Evolutionary conservation across 1,140 invertebrate species (phyloP).

Genomic region (honey bee (Apis mellifera)): Amel_HAv3.1 CM009934.2:8516501-8517000

Average conservation of each 20-base stretch:
- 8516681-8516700: slow-evolving; percentile 59
- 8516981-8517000: slow-evolving; percentile 35
- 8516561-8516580: slow-evolving; percentile 36
- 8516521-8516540: slow-evolving; percentile 12
- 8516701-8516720: slow-evolving; percentile 72
- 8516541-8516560: slow-evolving; percentile 31
- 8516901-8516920: slow-evolving; percentile 54
- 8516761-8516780: slow-evolving; percentile 74
- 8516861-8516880: slow-evolving; percentile 46
- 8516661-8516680: slow-evolving; percentile 43
- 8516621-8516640: neutral
- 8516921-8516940: slow-evolving; percentile 12
- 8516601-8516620: slow-evolving; percentile 55
- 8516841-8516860: slow-evolving; percentile 64
- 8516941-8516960: slow-evolving; percentile 54
- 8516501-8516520: neutral
- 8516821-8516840: slow-evolving; percentile 77
- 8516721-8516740: slow-evolving; percentile 79
- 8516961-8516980: slow-evolving; percentile 48
- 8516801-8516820: slow-evolving; percentile 76
- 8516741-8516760: slow-evolving; percentile 68
- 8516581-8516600: slow-evolving; percentile 49
- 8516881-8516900: slow-evolving; percentile 63
- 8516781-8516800: slow-evolving; percentile 74
- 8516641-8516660: slow-evolving; percentile 25